A percentile compares a stretch with the other conserved stretches of the same genome.
Evolutionary conservation across 2,797 vertebrate genomes (phyloP).

Genomic region (Sebastes flavidus): DNA sequence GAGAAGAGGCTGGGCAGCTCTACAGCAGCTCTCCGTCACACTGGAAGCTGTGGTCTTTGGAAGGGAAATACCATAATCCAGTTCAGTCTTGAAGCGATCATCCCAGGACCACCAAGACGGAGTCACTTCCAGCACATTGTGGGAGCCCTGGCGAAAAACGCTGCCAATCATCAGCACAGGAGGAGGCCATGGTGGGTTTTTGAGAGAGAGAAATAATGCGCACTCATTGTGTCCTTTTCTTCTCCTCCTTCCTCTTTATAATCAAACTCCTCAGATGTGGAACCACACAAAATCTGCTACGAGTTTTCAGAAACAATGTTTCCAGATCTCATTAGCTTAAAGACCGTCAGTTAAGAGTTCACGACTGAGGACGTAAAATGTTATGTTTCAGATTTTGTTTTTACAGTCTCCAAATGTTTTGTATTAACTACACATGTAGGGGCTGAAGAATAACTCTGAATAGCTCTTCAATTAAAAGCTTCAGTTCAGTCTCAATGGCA

Average conservation of each 20-base stretch:
- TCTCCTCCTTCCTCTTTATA: conserved; percentile 23
- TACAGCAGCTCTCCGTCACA: conserved; percentile 14
- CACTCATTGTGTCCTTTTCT: conserved; percentile 23
- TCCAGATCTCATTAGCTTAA: conserved; percentile 61
- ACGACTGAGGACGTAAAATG: conserved; percentile 23
- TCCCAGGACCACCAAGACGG: conserved; percentile 60
- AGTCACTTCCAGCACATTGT: conserved; percentile 43
- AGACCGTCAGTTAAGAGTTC: conserved; percentile 27
- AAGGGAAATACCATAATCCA: conserved; percentile 68
- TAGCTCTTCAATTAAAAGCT: neutral
- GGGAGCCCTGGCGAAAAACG: conserved; percentile 14
- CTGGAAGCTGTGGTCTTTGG: conserved; percentile 63
- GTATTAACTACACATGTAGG: conserved; percentile 21
- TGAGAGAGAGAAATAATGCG: conserved; percentile 41
- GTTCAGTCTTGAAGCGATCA: conserved; percentile 68
- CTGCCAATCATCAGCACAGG: conserved; percentile 52
- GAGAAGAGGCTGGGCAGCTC: neutral
- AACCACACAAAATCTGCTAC: conserved; percentile 53
- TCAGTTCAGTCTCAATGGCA: neutral
- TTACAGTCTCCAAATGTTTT: conserved; percentile 41
- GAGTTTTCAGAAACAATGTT: conserved; percentile 45
- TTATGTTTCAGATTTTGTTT: conserved; percentile 24
- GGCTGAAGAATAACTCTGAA: neutral
- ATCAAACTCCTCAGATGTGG: conserved; percentile 49
- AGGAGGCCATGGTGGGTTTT: conserved; percentile 20